Evolutionary conservation across 2,888 invertebrate genomes (phyloP).

Genomic region (Aleiodes testaceus): DNA sequence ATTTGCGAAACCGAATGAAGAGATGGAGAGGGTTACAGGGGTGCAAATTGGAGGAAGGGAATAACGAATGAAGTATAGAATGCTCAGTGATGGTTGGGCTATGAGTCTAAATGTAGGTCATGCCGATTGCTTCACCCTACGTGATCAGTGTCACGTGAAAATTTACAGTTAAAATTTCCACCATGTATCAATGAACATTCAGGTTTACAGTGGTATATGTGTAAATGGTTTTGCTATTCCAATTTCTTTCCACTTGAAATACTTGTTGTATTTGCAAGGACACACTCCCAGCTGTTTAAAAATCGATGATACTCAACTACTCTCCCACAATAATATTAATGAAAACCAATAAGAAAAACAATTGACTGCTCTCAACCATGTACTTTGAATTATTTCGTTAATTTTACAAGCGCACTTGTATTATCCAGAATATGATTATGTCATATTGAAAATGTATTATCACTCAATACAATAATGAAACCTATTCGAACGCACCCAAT

Average conservation of each 20-base stretch:
- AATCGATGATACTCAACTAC: not conserved
- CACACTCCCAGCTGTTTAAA: constrained; percentile 25
- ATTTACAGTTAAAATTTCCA: constrained; percentile 5
- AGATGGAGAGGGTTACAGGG: not conserved
- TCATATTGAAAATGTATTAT: too few relatives aligned
- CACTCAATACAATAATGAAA: too few relatives aligned
- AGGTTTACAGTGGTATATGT: not conserved
- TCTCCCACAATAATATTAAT: constrained; percentile 20
- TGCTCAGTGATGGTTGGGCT: constrained; percentile 2
- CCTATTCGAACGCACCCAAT: too few relatives aligned
- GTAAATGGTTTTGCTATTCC: constrained; percentile 23
- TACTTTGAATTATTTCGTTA: too few relatives aligned
- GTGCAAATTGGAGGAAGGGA: constrained; percentile 14
- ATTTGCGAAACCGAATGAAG: constrained; percentile 32
- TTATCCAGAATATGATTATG: too few relatives aligned
- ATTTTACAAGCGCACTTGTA: too few relatives aligned
- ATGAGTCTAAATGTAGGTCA: constrained; percentile 37
- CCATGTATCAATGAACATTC: constrained; percentile 9
- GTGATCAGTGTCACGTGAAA: constrained; percentile 31
- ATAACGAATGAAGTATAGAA: constrained; percentile 10
- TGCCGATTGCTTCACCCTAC: constrained; percentile 28
- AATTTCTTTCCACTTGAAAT: constrained; percentile 10
- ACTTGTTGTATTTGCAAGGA: constrained; percentile 18
- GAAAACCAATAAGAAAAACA: constrained; percentile 6
- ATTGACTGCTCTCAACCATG: not conserved